Percentiles rank a stretch among this genome's conserved stretches.
Evolutionary conservation across 2,113 vertebrate species (phyloP).

Genomic region (Oxygymnocypris stewartii): DNA sequence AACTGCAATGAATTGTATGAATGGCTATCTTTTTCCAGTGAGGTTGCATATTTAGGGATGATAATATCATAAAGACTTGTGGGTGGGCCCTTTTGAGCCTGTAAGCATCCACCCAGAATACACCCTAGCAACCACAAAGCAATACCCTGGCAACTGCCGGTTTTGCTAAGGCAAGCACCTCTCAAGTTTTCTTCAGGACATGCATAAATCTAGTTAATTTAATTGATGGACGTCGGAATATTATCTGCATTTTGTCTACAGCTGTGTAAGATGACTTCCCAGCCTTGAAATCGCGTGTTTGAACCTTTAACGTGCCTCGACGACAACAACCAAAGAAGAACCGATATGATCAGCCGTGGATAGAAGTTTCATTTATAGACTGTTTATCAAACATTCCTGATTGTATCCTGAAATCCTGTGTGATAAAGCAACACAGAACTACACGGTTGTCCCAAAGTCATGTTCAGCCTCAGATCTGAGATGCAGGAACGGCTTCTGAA

Average conservation of each 20-base stretch:
- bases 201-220: background rate
- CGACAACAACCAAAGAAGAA: background rate
- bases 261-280: background rate
- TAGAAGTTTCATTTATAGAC: slow-evolving; percentile 22
- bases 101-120: slow-evolving; percentile 3
- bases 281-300: background rate
- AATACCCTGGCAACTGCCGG: background rate
- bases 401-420: slow-evolving; percentile 25
- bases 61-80: background rate
- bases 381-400: slow-evolving; percentile 34
- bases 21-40: background rate
- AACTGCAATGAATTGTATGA: background rate
- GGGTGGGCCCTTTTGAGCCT: background rate
- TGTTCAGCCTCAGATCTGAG: background rate
- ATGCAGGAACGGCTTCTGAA: background rate
- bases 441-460: background rate
- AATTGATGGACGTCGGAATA: background rate
- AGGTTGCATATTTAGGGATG: background rate
- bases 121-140: background rate
- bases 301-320: slow-evolving; percentile 4
- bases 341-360: background rate
- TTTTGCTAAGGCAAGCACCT: background rate
- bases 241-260: background rate
- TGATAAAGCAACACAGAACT: slow-evolving; percentile 19
- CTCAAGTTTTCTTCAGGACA: background rate